Evolutionary conservation across 2,888 invertebrate species (phyloP), one percentile per base, ranked within the genome.

Genomic region (Beris chalybata): DNA sequence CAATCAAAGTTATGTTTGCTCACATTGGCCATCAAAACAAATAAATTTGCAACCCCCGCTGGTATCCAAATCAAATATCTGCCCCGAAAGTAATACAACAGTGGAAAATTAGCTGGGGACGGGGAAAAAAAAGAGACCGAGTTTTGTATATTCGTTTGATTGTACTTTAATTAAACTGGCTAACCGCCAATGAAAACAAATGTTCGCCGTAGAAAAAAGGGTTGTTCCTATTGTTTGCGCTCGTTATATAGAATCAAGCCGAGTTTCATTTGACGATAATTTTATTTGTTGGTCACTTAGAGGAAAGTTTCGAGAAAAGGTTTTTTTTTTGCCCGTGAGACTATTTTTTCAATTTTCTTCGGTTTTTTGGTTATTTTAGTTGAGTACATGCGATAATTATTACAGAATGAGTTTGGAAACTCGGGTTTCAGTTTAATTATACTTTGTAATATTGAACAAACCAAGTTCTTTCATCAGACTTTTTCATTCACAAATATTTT

Each of bases 91-190:
- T 22, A 22, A 22, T 22, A 22, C 22, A 22, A 22, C 38, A 38
- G 38, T 7, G 38, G 38, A 38, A 38, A 22, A 38, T 38, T 5
- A 38, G 38, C 38, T 38, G 7, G 38, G 38, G 7, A 38, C 22
- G 22, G 22, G n/a, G n/a, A n/a, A n/a, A 22, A 22, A 22, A 22
- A 22, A 22, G 22, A 22, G 22, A 22, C 22, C 22, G 9, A 38
- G 38, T 38, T 38, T 38, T 38, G 9, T 61, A 22, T 52, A 61
- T 31, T 48, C 61, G 61, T 52, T 52, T 61, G 61, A 61, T 61
- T 61, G 61, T 50, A 52, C 61, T 61, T 61, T 61, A 61, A 61
- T 61, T 61, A 61, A 61, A 61, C 45, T 61, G 61, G 61, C 61
- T 61, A 61, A 61, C 61, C 61, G 61, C 61, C 61, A 61, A 47